Conservation (phyloP, 2,888 invertebrate genomes). For the Cephalotes varians region DNA sequence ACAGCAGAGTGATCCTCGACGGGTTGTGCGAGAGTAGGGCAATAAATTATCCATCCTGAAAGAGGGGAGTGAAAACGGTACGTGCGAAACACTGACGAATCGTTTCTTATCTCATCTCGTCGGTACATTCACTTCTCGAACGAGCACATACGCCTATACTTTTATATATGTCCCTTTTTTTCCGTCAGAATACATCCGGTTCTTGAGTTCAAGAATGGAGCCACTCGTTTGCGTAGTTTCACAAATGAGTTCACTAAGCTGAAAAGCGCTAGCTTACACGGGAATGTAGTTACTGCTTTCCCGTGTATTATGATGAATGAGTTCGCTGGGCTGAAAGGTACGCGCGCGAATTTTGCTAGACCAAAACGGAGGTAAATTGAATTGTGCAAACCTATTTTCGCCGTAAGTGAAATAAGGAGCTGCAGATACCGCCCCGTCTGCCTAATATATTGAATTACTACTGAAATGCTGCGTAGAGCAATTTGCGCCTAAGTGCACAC, state of each 20-base stretch:
- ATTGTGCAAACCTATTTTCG: constrained; percentile 29
- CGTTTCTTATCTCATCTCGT: background rate
- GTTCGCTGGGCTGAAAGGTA: constrained; percentile 15
- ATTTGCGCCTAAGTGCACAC: constrained; percentile 6
- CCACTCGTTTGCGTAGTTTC: constrained; percentile 15
- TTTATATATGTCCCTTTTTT: background rate
- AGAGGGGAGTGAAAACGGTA: background rate
- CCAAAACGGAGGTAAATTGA: constrained; percentile 17
- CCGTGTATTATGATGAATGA: constrained; percentile 30
- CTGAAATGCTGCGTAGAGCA: constrained; percentile 6
- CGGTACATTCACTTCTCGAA: background rate
- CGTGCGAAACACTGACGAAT: constrained; percentile 25
- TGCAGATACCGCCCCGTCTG: constrained; percentile 8
- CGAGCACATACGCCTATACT: background rate
- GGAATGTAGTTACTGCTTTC: constrained; percentile 15
- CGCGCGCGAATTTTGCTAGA: constrained; percentile 29
- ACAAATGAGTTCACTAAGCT: constrained; percentile 8
- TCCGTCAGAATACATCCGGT: background rate
- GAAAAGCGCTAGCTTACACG: constrained; percentile 8
- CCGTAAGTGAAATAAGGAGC: constrained; percentile 30
- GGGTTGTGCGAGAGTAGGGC: constrained; percentile 53
- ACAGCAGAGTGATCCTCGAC: constrained; percentile 40
- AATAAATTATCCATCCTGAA: constrained; percentile 63
- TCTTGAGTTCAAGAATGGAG: constrained; percentile 6
- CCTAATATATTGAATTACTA: constrained; percentile 35